A percentile compares a stretch with the other conserved stretches of the same genome.
phyloP scores from a whole-genome alignment of 2,888 invertebrate genomes.

The Phorcus lineatus region DNA sequence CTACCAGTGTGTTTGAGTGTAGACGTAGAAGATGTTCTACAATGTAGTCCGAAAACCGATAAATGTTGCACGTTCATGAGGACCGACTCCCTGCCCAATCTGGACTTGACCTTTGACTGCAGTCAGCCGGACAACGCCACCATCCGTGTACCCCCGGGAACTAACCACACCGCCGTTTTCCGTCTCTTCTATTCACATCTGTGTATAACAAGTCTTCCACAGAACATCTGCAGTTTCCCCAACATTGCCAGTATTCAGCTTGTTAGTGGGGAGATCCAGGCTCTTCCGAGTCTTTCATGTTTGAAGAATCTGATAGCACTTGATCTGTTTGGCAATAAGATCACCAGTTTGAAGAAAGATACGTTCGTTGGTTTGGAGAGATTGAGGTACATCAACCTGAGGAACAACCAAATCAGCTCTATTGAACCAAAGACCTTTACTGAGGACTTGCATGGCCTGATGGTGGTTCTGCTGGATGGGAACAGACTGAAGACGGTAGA shows the following conservation, averaged over 20 bases:
- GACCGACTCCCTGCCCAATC: background rate
- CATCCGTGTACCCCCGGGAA: background rate
- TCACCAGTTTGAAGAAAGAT: background rate
- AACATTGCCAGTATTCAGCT: background rate
- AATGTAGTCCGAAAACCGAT: background rate
- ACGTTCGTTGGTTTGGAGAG: background rate
- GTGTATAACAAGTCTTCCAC: background rate
- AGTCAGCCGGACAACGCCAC: background rate
- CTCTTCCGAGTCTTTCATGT: background rate
- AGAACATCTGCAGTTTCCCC: background rate
- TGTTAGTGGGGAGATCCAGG: background rate
- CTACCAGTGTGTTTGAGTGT: background rate
- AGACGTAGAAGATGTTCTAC: background rate
- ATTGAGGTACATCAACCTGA: background rate
- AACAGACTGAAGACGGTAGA: background rate
- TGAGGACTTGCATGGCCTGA: background rate
- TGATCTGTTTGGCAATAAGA: background rate
- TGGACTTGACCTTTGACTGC: background rate
- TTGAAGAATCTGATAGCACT: slow-evolving; percentile 1
- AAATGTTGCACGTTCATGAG: background rate
- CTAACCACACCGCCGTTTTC: background rate
- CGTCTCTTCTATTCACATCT: background rate
- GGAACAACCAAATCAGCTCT: background rate
- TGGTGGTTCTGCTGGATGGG: background rate
- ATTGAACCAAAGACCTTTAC: background rate